These are phyloP conservation scores for Cordilura impudica DNA, from an alignment of 2,888 invertebrate genomes.

Conservation along the genomic window DNA sequence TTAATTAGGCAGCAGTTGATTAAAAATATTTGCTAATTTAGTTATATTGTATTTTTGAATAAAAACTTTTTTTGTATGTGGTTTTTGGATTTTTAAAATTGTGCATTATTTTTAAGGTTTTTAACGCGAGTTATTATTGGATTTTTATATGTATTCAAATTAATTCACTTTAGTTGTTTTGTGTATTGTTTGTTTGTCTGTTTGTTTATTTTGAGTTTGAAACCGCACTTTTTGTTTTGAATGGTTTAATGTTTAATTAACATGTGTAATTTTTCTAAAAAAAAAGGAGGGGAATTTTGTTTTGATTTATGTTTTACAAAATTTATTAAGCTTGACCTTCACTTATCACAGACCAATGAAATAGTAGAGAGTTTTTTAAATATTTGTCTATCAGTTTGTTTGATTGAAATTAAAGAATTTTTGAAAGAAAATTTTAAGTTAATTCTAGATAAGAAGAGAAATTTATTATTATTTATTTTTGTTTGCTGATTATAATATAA, in stretches of 20 bases:
- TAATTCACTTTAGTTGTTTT: slow-evolving; percentile 31
- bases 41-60: slow-evolving; percentile 34
- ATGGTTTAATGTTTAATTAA: slow-evolving; percentile 50
- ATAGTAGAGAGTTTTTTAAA: slow-evolving; percentile 44
- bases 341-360: slow-evolving; percentile 76
- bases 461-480: too few species aligned
- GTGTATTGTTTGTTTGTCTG: too few species aligned
- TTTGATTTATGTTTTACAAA: slow-evolving; percentile 52
- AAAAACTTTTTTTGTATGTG: slow-evolving; percentile 52
- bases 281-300: slow-evolving; percentile 35
- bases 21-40: slow-evolving; percentile 52
- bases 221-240: slow-evolving; percentile 54
- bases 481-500: too few species aligned
- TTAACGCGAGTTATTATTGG: background rate
- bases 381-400: slow-evolving; percentile 47
- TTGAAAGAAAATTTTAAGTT: background rate
- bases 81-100: slow-evolving; percentile 59
- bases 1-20: slow-evolving; percentile 64
- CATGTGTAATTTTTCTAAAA: slow-evolving; percentile 36
- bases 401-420: slow-evolving; percentile 21
- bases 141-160: slow-evolving; percentile 30
- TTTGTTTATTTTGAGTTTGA: slow-evolving; percentile 50
- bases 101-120: slow-evolving; percentile 24
- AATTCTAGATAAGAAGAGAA: too few species aligned
- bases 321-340: slow-evolving; percentile 69